Evolutionary conservation across 2,797 vertebrate species (phyloP).

Genomic region (Sebastes taczanowskii): DNA sequence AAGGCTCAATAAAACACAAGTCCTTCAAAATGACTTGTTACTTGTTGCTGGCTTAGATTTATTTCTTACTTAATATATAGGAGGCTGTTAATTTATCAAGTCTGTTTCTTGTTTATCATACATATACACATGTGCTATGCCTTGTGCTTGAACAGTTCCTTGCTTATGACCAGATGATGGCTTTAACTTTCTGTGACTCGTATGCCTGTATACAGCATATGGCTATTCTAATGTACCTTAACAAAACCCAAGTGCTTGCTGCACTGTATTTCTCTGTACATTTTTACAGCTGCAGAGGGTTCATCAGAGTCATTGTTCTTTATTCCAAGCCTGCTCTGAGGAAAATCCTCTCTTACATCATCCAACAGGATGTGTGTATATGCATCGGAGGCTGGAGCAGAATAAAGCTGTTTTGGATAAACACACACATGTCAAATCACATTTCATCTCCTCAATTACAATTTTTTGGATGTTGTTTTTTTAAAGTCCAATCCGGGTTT

Average conservation of each 20-base stretch:
- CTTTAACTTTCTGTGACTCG: background rate
- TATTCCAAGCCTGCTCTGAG: constrained; percentile 1
- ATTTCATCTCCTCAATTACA: background rate
- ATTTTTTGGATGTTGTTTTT: background rate
- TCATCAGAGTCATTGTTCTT: constrained; percentile 23
- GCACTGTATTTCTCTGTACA: background rate
- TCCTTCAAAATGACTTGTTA: background rate
- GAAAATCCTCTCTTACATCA: constrained; percentile 34
- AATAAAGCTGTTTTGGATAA: constrained; percentile 28
- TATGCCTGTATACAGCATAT: background rate
- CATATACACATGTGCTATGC: background rate
- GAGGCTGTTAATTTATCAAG: background rate
- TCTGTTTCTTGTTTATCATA: background rate
- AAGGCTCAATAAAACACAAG: too few relatives aligned
- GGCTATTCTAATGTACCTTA: background rate
- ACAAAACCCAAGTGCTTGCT: background rate
- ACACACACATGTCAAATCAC: constrained; percentile 13
- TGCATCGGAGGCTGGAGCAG: constrained; percentile 5
- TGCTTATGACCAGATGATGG: background rate
- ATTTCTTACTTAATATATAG: background rate
- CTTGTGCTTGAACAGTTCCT: background rate
- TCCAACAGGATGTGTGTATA: constrained; percentile 27
- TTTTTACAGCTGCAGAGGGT: constrained; percentile 23
- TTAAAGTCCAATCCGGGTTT: background rate
- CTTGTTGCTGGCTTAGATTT: background rate